Conservation (phyloP, 2,888 invertebrate species). For the Esperia sulphurella region DNA sequence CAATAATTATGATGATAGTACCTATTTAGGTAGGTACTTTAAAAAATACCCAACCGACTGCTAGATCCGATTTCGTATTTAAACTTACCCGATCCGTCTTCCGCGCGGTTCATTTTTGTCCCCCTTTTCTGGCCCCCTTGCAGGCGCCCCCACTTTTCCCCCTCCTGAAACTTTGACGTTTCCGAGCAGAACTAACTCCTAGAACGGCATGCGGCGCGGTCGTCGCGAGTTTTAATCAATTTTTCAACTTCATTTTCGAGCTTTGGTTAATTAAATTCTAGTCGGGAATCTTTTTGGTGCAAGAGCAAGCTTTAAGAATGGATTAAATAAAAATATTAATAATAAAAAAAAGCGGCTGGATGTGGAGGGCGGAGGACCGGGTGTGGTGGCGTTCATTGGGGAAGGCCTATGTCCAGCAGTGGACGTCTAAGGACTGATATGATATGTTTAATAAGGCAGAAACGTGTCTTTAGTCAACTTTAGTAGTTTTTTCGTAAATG, state of each 20-base stretch:
- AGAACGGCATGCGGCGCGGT: constrained; percentile 26
- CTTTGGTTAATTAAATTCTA: constrained; percentile 29
- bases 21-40: no score
- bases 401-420: no score
- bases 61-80: constrained; percentile 28
- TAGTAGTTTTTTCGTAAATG: no score
- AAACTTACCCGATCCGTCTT: constrained; percentile 47
- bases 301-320: no score
- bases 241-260: constrained; percentile 49
- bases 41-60: no score
- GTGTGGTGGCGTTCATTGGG: no score
- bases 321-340: background rate
- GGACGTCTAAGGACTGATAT: no score
- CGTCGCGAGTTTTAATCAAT: constrained; percentile 48
- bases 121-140: constrained; percentile 18
- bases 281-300: constrained; percentile 8
- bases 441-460: no score
- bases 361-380: no score
- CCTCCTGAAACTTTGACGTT: constrained; percentile 38
- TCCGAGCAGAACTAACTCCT: constrained; percentile 19
- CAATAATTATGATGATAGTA: no score
- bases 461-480: no score
- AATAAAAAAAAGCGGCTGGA: no score
- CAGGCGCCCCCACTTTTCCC: constrained; percentile 9
- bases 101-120: constrained; percentile 37